Evolutionary conservation across 2,888 invertebrate genomes (phyloP).

Genomic region (Eledona agricola): DNA sequence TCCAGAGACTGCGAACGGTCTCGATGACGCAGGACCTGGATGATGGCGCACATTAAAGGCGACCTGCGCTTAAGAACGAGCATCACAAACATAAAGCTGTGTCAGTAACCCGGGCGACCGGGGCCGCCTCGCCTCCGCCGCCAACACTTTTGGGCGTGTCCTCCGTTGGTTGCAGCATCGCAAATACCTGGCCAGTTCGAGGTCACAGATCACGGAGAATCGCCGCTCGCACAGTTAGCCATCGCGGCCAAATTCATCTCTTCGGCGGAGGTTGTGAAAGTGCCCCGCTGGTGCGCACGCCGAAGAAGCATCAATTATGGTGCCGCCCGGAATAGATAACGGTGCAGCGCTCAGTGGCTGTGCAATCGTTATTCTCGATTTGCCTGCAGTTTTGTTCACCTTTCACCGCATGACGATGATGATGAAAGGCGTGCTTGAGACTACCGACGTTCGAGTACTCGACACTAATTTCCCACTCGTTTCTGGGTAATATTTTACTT

Average conservation of each 20-base stretch:
- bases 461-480: too few relatives aligned
- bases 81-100: constrained; percentile 48
- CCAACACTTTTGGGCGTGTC: constrained; percentile 52
- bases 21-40: constrained; percentile 44
- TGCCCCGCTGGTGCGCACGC: constrained; percentile 11
- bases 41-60: constrained; percentile 49
- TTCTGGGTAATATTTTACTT: too few relatives aligned
- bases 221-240: constrained; percentile 11
- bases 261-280: constrained; percentile 16
- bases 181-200: constrained; percentile 43
- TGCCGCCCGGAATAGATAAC: constrained; percentile 14
- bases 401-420: too few relatives aligned
- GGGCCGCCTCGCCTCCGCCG: constrained; percentile 48
- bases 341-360: constrained; percentile 17
- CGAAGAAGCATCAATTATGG: constrained; percentile 16
- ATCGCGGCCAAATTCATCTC: constrained; percentile 17
- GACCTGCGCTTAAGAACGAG: constrained; percentile 42
- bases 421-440: too few relatives aligned
- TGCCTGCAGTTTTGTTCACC: constrained; percentile 21
- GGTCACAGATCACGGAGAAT: constrained; percentile 21
- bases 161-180: constrained; percentile 42
- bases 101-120: constrained; percentile 56
- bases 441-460: too few relatives aligned
- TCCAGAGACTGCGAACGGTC: constrained; percentile 46
- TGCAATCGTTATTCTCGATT: constrained; percentile 16